phyloP scores from a whole-genome alignment of 2,888 invertebrate species.

The Mythimna ferrago region DNA sequence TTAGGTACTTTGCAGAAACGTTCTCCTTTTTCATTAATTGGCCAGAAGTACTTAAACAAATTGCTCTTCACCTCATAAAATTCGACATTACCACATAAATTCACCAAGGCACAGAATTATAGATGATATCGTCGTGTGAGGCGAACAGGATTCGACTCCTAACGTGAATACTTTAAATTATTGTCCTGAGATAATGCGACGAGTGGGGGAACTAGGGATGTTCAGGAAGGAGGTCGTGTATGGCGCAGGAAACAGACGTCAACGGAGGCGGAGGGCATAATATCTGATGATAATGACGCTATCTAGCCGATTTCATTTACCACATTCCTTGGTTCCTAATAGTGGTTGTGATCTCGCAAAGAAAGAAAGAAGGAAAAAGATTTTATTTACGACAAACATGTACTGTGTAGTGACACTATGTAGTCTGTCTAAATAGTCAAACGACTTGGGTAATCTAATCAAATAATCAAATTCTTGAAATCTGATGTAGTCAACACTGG shows the following conservation, averaged over 20 bases:
- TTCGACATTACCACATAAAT: slow-evolving; percentile 49
- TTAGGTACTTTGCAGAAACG: slow-evolving; percentile 4
- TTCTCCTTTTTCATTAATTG: slow-evolving; percentile 36
- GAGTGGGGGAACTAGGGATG: background rate
- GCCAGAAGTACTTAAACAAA: slow-evolving; percentile 37
- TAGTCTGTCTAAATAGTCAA: no score
- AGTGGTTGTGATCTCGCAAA: no score
- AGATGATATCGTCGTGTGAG: slow-evolving; percentile 51
- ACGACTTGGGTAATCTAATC: no score
- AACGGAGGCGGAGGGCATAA: background rate
- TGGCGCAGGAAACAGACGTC: background rate
- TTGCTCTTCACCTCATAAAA: slow-evolving; percentile 59
- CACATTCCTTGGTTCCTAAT: no score
- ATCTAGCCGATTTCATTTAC: no score
- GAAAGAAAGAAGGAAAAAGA: no score
- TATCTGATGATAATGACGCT: no score
- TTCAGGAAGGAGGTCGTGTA: background rate
- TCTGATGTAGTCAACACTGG: no score
- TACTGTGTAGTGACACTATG: no score
- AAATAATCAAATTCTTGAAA: no score
- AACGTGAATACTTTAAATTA: slow-evolving; percentile 40
- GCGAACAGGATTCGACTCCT: slow-evolving; percentile 54
- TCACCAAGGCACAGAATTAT: background rate
- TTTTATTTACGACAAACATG: no score
- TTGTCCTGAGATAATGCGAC: slow-evolving; percentile 1